These are phyloP conservation scores for Carposina sasakii DNA, from an alignment of 1,140 invertebrate species.

Conservation along the genomic window DNA sequence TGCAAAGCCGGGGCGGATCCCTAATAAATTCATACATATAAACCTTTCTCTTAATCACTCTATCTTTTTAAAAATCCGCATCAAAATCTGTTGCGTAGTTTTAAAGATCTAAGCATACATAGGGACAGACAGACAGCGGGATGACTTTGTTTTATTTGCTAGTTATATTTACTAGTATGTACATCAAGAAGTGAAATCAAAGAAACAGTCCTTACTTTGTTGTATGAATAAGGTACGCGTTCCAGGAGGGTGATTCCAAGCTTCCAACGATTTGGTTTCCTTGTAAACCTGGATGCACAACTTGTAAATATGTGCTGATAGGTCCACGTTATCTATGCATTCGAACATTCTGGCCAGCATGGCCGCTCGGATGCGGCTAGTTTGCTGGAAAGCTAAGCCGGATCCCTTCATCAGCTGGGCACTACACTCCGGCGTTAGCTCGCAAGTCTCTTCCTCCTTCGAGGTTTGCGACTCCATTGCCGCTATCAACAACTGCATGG, in stretches of 20 bases:
- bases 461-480: constrained; percentile 56
- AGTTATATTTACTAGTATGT: no score
- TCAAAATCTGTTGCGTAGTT: no score
- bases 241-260: constrained; percentile 57
- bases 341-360: constrained; percentile 50
- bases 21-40: no score
- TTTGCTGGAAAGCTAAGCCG: constrained; percentile 55
- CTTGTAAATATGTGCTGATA: constrained; percentile 56
- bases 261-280: constrained; percentile 57
- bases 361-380: constrained; percentile 45
- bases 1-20: no score
- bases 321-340: constrained; percentile 52
- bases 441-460: constrained; percentile 44
- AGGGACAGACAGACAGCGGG: no score
- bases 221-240: constrained; percentile 61
- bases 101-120: no score
- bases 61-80: no score
- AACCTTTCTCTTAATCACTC: no score
- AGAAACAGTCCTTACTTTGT: constrained; percentile 48
- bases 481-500: constrained; percentile 58
- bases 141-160: no score
- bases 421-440: constrained; percentile 51
- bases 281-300: constrained; percentile 63
- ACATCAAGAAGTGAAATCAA: no score
- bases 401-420: constrained; percentile 52